These are phyloP conservation scores for Acipenser transmontanus DNA, from an alignment of 2,797 vertebrate species.

Conservation along the genomic window DNA sequence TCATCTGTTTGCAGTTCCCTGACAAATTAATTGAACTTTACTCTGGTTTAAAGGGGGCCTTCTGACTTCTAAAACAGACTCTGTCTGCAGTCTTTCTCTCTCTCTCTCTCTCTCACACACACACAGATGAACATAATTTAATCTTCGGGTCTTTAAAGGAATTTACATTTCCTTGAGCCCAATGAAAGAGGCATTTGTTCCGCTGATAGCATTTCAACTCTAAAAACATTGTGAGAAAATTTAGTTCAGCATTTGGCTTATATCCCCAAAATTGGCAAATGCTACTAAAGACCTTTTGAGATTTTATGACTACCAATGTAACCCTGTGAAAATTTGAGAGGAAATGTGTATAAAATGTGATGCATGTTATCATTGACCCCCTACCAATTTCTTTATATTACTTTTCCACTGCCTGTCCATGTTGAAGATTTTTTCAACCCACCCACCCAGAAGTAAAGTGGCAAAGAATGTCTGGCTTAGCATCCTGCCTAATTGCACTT, in stretches of 20 bases:
- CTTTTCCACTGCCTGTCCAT: constrained; percentile 9
- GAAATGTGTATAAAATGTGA: constrained; percentile 22
- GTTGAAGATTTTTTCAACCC: constrained; percentile 1
- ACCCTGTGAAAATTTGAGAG: constrained; percentile 21
- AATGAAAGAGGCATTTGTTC: constrained; percentile 48
- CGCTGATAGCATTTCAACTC: constrained; percentile 21
- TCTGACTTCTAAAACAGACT: constrained; percentile 45
- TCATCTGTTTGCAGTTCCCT: constrained; percentile 61
- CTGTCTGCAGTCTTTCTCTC: constrained; percentile 33
- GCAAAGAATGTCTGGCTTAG: constrained; percentile 14
- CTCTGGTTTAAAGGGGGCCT: constrained; percentile 47
- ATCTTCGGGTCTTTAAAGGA: constrained; percentile 44
- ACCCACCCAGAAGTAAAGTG: constrained; percentile 18
- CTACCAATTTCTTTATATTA: constrained; percentile 3
- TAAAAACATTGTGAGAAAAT: constrained; percentile 31
- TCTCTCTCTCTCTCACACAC: constrained; percentile 11
- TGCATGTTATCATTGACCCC: constrained; percentile 17
- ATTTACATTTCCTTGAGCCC: constrained; percentile 42
- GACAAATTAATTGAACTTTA: constrained; percentile 58
- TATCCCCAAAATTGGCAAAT: constrained; percentile 33
- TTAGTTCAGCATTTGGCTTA: constrained; percentile 33
- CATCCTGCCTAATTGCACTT: background rate
- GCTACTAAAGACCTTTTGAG: constrained; percentile 23
- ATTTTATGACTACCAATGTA: constrained; percentile 29
- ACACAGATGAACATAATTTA: constrained; percentile 45